Percentiles rank a stretch among this genome's conserved stretches.
These are phyloP conservation scores for Hypolimnas misippus DNA, from an alignment of 2,888 invertebrate genomes.

Conservation along the genomic window DNA sequence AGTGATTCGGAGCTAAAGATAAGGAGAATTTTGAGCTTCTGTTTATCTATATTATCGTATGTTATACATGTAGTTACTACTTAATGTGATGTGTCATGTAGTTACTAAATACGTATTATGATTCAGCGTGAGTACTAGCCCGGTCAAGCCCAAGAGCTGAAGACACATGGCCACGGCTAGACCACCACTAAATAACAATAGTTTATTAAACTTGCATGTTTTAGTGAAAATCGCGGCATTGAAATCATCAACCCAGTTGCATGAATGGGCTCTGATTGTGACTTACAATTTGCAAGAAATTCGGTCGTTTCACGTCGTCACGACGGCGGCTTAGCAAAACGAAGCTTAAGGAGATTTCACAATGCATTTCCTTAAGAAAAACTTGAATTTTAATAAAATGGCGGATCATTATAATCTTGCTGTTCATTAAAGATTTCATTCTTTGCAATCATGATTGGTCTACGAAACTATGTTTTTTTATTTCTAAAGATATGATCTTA, in stretches of 20 bases:
- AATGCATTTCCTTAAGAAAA: background rate
- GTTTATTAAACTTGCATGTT: slow-evolving; percentile 15
- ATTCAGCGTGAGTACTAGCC: no score
- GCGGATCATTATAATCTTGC: background rate
- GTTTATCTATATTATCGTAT: no score
- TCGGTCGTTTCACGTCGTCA: slow-evolving; percentile 29
- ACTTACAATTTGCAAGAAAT: slow-evolving; percentile 38
- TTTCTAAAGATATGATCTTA: no score
- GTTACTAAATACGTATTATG: no score
- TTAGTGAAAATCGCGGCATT: slow-evolving; percentile 32
- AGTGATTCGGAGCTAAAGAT: no score
- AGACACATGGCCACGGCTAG: background rate
- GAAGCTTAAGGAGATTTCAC: slow-evolving; percentile 27
- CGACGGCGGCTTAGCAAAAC: slow-evolving; percentile 23
- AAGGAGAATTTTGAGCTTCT: no score
- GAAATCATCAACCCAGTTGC: slow-evolving; percentile 34
- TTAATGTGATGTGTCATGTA: no score
- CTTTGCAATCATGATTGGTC: no score
- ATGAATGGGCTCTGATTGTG: slow-evolving; percentile 45
- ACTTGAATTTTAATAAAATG: background rate
- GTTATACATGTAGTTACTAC: no score
- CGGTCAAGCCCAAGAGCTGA: background rate
- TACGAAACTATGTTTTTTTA: no score
- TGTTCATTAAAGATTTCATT: background rate
- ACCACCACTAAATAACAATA: background rate